These are phyloP conservation scores for Drosophila jambulina DNA, from an alignment of 1,140 invertebrate species.

Conservation along the genomic window DNA sequence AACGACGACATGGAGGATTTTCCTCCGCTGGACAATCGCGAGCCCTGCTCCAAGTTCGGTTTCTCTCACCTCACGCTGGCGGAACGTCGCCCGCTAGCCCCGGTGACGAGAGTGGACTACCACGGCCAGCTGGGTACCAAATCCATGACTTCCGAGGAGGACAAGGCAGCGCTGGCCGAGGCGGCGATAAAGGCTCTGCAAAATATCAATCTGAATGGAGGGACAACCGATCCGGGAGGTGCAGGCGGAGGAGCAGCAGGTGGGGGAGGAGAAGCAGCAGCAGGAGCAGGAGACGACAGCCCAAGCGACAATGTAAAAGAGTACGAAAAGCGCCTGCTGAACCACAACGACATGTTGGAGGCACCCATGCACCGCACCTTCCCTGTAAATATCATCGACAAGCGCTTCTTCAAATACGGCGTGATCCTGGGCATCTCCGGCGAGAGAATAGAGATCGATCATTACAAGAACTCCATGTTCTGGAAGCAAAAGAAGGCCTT, in stretches of 20 bases:
- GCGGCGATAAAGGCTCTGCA: conserved; percentile 62
- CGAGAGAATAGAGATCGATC: conserved; percentile 96
- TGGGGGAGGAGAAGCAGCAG: conserved; percentile 1
- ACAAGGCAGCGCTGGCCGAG: conserved; percentile 62
- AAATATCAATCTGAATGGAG: conserved; percentile 59
- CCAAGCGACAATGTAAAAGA: conserved; percentile 63
- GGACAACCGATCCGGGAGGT: conserved; percentile 51
- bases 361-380: conserved; percentile 94
- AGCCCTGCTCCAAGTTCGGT: conserved; percentile 96
- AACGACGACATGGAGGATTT: conserved; percentile 98
- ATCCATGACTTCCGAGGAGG: conserved; percentile 82
- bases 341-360: conserved; percentile 91
- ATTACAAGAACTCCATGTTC: conserved; percentile 89
- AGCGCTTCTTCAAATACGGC: conserved; percentile 92
- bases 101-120: conserved; percentile 85
- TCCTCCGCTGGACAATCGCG: conserved; percentile 94
- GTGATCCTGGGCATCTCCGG: conserved; percentile 95
- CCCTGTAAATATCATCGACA: conserved; percentile 92
- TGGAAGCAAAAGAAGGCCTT: conserved; percentile 88
- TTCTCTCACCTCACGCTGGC: conserved; percentile 95
- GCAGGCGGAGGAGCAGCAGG: conserved; percentile 16
- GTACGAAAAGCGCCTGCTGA: conserved; percentile 88
- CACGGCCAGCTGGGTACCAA: conserved; percentile 70
- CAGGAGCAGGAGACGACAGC: conserved; percentile 35
- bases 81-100: conserved; percentile 86